These are phyloP conservation scores for Odontamblyopus rebecca DNA, from an alignment of 2,797 vertebrate genomes.

Conservation along the genomic window DNA sequence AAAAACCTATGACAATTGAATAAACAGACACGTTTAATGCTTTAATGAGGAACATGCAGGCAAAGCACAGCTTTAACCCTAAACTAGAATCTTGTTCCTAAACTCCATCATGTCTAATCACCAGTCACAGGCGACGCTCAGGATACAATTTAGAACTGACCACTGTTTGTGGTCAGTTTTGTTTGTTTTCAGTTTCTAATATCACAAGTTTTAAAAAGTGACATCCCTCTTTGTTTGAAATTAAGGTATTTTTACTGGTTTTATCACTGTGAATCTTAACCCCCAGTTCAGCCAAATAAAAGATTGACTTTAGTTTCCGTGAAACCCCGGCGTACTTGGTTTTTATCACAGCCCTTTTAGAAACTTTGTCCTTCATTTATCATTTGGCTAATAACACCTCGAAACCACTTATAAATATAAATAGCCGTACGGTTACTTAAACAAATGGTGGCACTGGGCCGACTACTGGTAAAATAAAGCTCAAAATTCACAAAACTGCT, in stretches of 20 bases:
- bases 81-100: not conserved
- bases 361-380: not conserved
- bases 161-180: too few relatives aligned
- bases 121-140: not conserved
- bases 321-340: not conserved
- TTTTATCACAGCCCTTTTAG: not conserved
- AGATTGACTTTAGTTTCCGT: not conserved
- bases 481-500: not conserved
- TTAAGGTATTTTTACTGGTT: too few relatives aligned
- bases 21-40: too few relatives aligned
- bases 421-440: not conserved
- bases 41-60: too few relatives aligned
- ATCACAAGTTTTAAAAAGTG: not conserved
- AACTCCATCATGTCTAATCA: not conserved
- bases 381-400: not conserved
- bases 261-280: not conserved
- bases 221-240: not conserved
- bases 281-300: not conserved
- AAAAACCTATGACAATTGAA: too few relatives aligned
- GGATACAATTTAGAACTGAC: not conserved
- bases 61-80: not conserved
- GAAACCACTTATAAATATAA: conserved; percentile 6
- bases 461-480: not conserved
- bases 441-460: not conserved
- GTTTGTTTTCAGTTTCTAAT: too few relatives aligned